Percentiles rank a stretch among this genome's conserved stretches.
Evolutionary conservation across 2,113 vertebrate species (phyloP).

Genomic region (cat (Felis catus)): DNA sequence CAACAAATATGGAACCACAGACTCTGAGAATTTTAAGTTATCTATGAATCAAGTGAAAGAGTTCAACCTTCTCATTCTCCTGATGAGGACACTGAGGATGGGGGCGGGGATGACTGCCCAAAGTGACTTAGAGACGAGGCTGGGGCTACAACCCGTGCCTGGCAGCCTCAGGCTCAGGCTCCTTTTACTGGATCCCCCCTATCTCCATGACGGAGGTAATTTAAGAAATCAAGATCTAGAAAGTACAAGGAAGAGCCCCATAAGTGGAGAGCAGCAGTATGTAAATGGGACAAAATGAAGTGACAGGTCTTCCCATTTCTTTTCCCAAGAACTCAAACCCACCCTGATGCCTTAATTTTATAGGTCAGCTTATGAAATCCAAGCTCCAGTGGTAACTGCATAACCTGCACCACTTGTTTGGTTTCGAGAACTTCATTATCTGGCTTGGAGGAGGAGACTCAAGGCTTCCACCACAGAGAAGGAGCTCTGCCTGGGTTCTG

Average conservation of each 20-base stretch:
- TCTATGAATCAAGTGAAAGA: not conserved
- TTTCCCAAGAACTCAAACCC: not conserved
- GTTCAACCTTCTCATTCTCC: not conserved
- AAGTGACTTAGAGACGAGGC: not conserved
- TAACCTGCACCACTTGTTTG: not conserved
- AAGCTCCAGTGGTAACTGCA: not conserved
- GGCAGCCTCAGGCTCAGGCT: not conserved
- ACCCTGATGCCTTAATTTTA: not conserved
- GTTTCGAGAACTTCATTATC: conserved; percentile 5
- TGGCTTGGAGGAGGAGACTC: not conserved
- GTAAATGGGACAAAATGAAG: not conserved
- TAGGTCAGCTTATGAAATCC: not conserved
- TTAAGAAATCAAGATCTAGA: not conserved
- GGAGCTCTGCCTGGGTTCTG: not conserved
- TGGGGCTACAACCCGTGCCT: not conserved
- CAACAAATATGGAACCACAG: not conserved
- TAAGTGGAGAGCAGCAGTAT: not conserved
- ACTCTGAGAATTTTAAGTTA: not conserved
- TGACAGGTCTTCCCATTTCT: not conserved
- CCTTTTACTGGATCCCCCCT: not conserved
- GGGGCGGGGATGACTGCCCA: not conserved
- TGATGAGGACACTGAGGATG: not conserved
- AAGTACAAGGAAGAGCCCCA: not conserved
- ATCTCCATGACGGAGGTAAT: not conserved
- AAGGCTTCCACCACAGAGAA: not conserved